phyloP scores from a whole-genome alignment of 2,113 vertebrate genomes.

The Noctilio leporinus region DNA sequence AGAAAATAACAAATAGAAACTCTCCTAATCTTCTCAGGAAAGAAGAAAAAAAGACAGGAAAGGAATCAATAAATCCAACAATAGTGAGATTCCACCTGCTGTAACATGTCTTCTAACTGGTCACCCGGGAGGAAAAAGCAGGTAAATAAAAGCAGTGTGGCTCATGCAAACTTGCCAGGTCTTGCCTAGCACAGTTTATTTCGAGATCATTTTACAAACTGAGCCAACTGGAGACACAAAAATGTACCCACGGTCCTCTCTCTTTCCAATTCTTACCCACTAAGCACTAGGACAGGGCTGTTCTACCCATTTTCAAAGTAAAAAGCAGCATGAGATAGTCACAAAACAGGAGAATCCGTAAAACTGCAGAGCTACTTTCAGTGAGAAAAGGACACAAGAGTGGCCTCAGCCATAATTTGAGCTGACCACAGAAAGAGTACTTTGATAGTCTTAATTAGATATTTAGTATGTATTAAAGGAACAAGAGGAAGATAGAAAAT shows the following conservation, averaged over 20 bases:
- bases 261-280: background rate
- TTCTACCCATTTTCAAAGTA: background rate
- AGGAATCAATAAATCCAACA: background rate
- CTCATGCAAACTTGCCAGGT: background rate
- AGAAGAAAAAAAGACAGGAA: background rate
- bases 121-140: background rate
- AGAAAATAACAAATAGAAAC: background rate
- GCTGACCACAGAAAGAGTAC: background rate
- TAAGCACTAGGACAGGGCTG: background rate
- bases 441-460: background rate
- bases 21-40: background rate
- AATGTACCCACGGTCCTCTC: background rate
- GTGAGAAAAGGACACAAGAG: background rate
- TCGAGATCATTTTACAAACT: background rate
- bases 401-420: background rate
- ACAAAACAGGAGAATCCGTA: background rate
- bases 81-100: background rate
- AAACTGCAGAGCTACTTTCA: background rate
- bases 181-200: accelerated
- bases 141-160: background rate
- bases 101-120: background rate
- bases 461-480: background rate
- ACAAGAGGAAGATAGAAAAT: background rate
- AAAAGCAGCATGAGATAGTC: background rate
- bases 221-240: background rate